Base-by-base conservation (phyloP, 2,888 invertebrate species). In the Thumatha senex region DNA sequence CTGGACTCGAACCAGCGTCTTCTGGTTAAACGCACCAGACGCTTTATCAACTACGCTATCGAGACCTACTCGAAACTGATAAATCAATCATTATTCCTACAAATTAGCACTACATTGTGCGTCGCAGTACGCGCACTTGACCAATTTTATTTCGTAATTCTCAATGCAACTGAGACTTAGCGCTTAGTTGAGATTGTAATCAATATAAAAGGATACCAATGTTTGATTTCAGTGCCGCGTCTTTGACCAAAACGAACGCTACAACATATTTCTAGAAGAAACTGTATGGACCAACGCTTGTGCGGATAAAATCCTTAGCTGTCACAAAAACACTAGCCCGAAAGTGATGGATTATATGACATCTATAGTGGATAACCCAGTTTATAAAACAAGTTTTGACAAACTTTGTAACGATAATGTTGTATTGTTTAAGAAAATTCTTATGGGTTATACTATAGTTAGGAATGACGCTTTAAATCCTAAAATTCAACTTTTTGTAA, bases 191-290 rank as follows among this genome's bases (percentile, higher is more conserved):
- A n/a, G n/a, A n/a, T n/a, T n/a, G n/a, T n/a, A n/a, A n/a, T n/a
- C n/a, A n/a, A n/a, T n/a, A n/a, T n/a, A n/a, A n/a, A n/a, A n/a
- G n/a, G n/a, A 33, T 12, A 44, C 29, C n/a, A 0, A 24, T 14
- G 29, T 14, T 15, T 38, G 7, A 31, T 78, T 84, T 40, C 84
- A 93, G 91, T 92, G 89, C 42, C 84, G 93, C 67, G 92, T 94
- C 0, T 95, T 95, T 76, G 94, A 95, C 61, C 92, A 93, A 67
- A 94, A 93, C 54, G 94, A 94, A 68, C 83, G 90, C 54, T 94
- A 94, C 80, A 95, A 94, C 72, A 85, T 90, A 38, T 93, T 88
- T 67, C 80, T 92, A 39, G 95, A 95, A 80, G 93, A 92, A 51
- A 76, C 87, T 0, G 60, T 85, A 7, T 83, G 89, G 82, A 80